Evolutionary conservation across 2,888 invertebrate species (phyloP), one percentile per base, ranked within the genome.

Genomic region (Campopleginae sp.): DNA sequence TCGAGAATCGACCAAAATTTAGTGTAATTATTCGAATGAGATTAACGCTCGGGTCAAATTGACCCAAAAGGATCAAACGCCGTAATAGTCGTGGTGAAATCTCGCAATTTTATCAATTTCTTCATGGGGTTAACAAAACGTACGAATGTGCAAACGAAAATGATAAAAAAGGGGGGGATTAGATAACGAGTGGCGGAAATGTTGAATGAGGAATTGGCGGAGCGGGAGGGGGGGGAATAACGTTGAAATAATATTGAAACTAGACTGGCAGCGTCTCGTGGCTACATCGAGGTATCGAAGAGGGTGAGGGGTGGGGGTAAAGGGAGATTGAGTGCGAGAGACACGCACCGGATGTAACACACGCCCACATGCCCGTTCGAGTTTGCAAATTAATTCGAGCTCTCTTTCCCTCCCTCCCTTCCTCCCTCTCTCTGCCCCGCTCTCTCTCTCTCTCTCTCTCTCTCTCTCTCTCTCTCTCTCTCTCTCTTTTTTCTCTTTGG

Each of bases 351-450:
- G 86, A 88, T 88, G 87, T 88, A 87, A 88, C 86, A 74, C 78
- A 86, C 85, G 87, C 87, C 81, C 84, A 86, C 83, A 85, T 87
- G 83, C 81, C 79, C 74, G 83, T 81, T 75, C 83, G 80, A 87
- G 87, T 87, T 88, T 87, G 85, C 87, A 87, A 88, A 88, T 88
- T 86, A 88, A 88, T 87, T 88, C 83, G 86, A 85, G 86, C 82
- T 81, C 80, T 71, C 74, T 83, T 78, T 76, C 44, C 33, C 72
- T 51, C 65, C 17, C 46, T 42, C 33, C 33, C 65, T 78, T 74
- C 23, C 66, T 74, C 75, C 51, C 44, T 68, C 68, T 66, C 68
- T 75, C 79, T 46, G n/a, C n/a, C n/a, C n/a, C n/a, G n/a, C 46
- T 70, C 68, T 61, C 70, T 75, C 72, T 48, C 63, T 68, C 38